Conservation (phyloP, 35 echinoderm and acorn worm species). For the Eucidaris tribuloides region DNA sequence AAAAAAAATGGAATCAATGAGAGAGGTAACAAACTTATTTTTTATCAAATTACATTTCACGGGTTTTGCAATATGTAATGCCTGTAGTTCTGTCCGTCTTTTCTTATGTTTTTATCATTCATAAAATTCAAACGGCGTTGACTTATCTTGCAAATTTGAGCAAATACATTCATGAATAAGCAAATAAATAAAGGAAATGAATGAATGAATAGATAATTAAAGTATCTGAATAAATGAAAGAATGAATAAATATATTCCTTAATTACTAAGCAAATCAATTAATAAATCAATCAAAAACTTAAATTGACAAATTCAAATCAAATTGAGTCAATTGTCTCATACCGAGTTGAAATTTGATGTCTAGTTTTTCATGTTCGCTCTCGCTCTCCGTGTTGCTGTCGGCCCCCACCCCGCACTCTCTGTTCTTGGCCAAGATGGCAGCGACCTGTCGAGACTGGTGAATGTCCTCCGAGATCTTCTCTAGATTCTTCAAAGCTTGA, state of each 20-base stretch:
- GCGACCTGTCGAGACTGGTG: slow-evolving; percentile 60
- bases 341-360: not conserved
- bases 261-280: not conserved
- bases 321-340: not conserved
- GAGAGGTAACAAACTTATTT: no score
- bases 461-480: slow-evolving; percentile 94
- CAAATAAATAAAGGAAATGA: not conserved
- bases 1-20: no score
- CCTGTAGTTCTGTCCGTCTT: no score
- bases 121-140: no score
- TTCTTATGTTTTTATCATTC: no score
- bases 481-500: slow-evolving; percentile 58
- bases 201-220: not conserved
- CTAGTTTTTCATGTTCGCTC: not conserved
- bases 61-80: no score
- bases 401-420: slow-evolving; percentile 77
- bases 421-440: slow-evolving; percentile 14
- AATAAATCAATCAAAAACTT: not conserved
- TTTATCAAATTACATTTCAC: no score
- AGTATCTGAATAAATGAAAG: not conserved
- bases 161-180: no score
- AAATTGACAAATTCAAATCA: not conserved
- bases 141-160: no score
- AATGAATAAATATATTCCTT: not conserved
- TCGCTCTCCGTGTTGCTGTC: slow-evolving; percentile 61